Percentiles rank a stretch among this genome's conserved stretches.
These are phyloP conservation scores for Hylaea fasciaria DNA, from an alignment of 2,888 invertebrate genomes.

Conservation along the genomic window DNA sequence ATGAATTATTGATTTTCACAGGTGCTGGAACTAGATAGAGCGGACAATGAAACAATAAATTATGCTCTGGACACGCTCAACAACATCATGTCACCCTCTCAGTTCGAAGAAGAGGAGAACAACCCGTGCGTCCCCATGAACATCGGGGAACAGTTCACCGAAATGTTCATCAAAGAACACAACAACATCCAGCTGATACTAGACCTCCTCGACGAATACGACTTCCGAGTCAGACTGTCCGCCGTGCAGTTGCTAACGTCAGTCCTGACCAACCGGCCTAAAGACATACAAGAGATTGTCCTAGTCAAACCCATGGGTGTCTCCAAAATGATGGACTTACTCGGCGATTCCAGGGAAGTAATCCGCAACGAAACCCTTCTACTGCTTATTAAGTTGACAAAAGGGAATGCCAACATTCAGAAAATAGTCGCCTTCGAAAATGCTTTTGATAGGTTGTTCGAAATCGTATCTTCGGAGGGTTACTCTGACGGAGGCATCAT, in stretches of 20 bases:
- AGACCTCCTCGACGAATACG: slow-evolving; percentile 96
- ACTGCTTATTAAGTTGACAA: slow-evolving; percentile 95
- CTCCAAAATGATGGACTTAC: slow-evolving; percentile 97
- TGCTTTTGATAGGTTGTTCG: slow-evolving; percentile 97
- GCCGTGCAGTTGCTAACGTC: slow-evolving; percentile 95
- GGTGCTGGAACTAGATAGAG: slow-evolving; percentile 94
- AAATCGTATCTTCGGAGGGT: slow-evolving; percentile 96
- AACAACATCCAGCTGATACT: slow-evolving; percentile 93
- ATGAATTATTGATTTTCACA: slow-evolving; percentile 59
- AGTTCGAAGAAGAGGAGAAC: slow-evolving; percentile 92
- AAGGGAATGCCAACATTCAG: slow-evolving; percentile 97
- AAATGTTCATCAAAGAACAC: slow-evolving; percentile 96
- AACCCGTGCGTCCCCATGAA: slow-evolving; percentile 87
- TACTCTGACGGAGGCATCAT: slow-evolving; percentile 98
- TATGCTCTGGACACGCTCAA: slow-evolving; percentile 96
- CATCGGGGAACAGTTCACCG: slow-evolving; percentile 97
- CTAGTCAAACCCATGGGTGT: slow-evolving; percentile 98
- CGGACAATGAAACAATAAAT: slow-evolving; percentile 96
- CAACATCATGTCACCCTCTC: slow-evolving; percentile 93
- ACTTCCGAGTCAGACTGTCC: slow-evolving; percentile 96
- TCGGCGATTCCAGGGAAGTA: slow-evolving; percentile 97
- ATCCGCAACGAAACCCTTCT: slow-evolving; percentile 97
- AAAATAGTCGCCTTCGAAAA: slow-evolving; percentile 99
- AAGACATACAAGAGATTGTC: slow-evolving; percentile 94
- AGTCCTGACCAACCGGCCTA: slow-evolving; percentile 93